Conservation (phyloP, 2,888 invertebrate genomes). For the Auanema sp. region DNA sequence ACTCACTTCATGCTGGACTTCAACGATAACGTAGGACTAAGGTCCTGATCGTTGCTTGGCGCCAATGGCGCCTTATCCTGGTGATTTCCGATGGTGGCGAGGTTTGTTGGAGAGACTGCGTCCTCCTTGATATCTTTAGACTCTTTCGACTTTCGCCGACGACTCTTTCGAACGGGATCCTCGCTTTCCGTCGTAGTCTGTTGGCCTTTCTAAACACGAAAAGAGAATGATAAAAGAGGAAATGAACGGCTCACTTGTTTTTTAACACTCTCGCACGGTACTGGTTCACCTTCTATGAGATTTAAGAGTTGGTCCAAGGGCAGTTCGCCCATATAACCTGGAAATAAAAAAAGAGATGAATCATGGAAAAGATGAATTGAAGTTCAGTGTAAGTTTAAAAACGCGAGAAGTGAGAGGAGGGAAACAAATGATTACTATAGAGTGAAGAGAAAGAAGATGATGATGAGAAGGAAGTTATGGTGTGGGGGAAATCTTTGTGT, state of each 20-base stretch:
- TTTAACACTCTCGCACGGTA: background rate
- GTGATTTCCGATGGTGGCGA: conserved; percentile 18
- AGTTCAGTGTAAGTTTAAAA: too few relatives aligned
- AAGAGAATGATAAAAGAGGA: too few relatives aligned
- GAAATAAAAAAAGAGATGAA: conserved; percentile 9
- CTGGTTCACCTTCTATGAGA: conserved; percentile 11
- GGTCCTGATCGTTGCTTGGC: background rate
- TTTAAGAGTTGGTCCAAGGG: conserved; percentile 10
- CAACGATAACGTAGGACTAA: too few relatives aligned
- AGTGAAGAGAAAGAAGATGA: background rate
- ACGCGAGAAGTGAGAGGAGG: background rate
- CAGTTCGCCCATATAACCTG: conserved; percentile 19
- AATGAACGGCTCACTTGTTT: conserved; percentile 2
- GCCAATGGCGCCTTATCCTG: conserved; percentile 17
- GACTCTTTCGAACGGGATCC: background rate
- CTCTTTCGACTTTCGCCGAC: conserved; percentile 15
- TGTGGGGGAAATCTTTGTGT: background rate
- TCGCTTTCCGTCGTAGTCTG: conserved; percentile 2
- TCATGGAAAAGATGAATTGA: too few relatives aligned
- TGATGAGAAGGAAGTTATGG: conserved; percentile 1
- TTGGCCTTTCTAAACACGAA: background rate
- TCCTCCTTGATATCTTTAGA: background rate
- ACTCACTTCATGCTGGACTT: too few relatives aligned
- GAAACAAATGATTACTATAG: conserved; percentile 10
- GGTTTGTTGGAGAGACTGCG: background rate